Conservation (phyloP, 2,888 invertebrate genomes). For the Mayetiola destructor region DNA sequence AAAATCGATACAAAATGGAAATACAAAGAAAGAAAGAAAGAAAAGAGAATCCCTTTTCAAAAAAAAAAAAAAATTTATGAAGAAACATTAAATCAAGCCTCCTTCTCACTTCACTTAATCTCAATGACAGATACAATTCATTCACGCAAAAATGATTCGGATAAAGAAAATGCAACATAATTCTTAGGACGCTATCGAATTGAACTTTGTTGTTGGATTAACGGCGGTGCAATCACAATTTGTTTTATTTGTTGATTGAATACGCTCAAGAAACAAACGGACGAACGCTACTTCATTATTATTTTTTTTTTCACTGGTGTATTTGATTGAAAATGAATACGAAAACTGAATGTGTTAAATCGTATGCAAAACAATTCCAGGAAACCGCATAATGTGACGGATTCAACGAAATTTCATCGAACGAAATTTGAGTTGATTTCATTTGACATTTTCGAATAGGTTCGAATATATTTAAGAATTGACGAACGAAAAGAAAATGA, state of each 20-base stretch:
- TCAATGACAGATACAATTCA: conserved; percentile 11
- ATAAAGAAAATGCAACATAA: neutral
- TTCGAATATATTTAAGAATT: neutral
- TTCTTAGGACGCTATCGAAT: neutral
- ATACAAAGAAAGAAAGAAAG: too few species aligned
- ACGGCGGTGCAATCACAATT: neutral
- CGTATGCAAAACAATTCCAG: too few species aligned
- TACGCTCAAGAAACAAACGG: neutral
- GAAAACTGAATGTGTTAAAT: too few species aligned
- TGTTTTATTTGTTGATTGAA: neutral
- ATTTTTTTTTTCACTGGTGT: neutral
- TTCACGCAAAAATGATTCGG: neutral
- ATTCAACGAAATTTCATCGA: too few species aligned
- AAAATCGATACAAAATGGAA: too few species aligned
- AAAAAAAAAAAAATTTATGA: neutral
- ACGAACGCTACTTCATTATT: conserved; percentile 5
- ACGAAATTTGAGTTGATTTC: too few species aligned
- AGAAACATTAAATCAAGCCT: conserved; percentile 5
- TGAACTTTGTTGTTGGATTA: neutral
- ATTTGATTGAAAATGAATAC: too few species aligned
- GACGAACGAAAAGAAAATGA: neutral
- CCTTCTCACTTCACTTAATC: conserved; percentile 12
- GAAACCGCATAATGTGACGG: too few species aligned
- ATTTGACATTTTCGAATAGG: neutral
- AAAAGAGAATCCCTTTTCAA: too few species aligned